These are phyloP conservation scores for Bothrops alternatus DNA, from an alignment of 2,797 vertebrate species.

Conservation along the genomic window DNA sequence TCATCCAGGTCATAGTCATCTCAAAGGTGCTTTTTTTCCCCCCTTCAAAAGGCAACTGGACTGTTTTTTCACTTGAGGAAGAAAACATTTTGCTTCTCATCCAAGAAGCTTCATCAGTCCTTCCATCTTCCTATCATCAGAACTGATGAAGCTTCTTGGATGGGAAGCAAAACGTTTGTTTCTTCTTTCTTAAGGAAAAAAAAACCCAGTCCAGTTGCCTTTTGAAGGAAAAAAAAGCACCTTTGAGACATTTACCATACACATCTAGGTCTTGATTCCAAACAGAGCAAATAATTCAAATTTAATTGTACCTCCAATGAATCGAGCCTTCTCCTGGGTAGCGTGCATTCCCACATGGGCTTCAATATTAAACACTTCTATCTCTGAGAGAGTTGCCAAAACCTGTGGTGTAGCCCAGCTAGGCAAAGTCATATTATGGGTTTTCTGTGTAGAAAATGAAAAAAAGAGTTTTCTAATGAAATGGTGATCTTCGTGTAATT, in stretches of 20 bases:
- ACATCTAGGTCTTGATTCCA: not conserved
- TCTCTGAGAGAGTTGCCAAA: constrained; percentile 73
- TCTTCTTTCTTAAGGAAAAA: not conserved
- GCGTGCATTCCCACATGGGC: constrained; percentile 76
- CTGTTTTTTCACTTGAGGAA: not conserved
- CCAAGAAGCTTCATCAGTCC: not conserved
- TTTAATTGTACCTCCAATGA: constrained; percentile 76
- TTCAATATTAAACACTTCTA: constrained; percentile 76
- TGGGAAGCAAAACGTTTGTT: not conserved
- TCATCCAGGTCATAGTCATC: not conserved
- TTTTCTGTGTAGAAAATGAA: constrained; percentile 63
- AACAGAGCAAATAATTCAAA: not conserved
- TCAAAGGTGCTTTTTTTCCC: not conserved
- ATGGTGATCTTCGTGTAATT: not conserved
- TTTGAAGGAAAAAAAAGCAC: not conserved
- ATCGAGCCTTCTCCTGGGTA: constrained; percentile 77
- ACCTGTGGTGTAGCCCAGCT: constrained; percentile 78
- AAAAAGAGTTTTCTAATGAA: not conserved
- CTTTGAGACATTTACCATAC: not conserved
- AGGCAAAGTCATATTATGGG: constrained; percentile 79
- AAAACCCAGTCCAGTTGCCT: not conserved
- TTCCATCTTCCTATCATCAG: not conserved
- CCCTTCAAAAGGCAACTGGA: not conserved
- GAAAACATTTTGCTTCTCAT: not conserved
- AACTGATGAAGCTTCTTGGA: not conserved